Evolutionary conservation across 2,888 invertebrate genomes (phyloP).

Genomic region (Iphiclides podalirius): DNA sequence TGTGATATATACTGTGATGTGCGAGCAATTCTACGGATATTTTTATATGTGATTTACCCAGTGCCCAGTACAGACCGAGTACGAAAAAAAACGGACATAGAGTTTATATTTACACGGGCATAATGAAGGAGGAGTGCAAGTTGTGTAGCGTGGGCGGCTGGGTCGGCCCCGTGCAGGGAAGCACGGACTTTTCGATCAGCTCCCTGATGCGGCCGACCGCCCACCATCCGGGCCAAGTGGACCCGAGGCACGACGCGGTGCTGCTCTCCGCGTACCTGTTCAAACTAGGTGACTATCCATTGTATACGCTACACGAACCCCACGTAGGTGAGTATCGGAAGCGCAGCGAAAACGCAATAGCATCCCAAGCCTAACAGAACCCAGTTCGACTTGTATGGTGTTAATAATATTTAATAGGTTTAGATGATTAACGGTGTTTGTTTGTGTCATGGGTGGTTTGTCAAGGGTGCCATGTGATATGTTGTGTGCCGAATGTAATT

Average conservation of each 20-base stretch:
- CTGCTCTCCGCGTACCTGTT: conserved; percentile 76
- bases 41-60: conserved; percentile 79
- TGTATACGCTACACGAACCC: conserved; percentile 73
- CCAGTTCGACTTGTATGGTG: no score
- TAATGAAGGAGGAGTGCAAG: conserved; percentile 77
- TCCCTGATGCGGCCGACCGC: conserved; percentile 71
- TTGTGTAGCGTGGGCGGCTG: conserved; percentile 72
- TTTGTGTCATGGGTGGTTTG: no score
- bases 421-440: no score
- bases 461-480: no score
- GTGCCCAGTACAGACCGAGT: conserved; percentile 80
- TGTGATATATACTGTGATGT: conserved; percentile 78
- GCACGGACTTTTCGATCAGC: conserved; percentile 74
- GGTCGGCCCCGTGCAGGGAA: conserved; percentile 54
- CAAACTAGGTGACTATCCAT: conserved; percentile 78
- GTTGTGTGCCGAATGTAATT: no score
- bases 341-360: conserved; percentile 45
- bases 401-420: no score
- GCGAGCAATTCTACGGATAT: conserved; percentile 67
- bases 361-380: no score
- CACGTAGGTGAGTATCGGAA: conserved; percentile 72
- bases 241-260: conserved; percentile 67
- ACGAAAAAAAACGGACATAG: conserved; percentile 73
- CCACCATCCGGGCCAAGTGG: conserved; percentile 57
- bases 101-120: conserved; percentile 26